Percentiles rank a stretch among this genome's conserved stretches.
These are phyloP conservation scores for Sesamia nonagrioides DNA, from an alignment of 1,140 invertebrate genomes.

Conservation along the genomic window DNA sequence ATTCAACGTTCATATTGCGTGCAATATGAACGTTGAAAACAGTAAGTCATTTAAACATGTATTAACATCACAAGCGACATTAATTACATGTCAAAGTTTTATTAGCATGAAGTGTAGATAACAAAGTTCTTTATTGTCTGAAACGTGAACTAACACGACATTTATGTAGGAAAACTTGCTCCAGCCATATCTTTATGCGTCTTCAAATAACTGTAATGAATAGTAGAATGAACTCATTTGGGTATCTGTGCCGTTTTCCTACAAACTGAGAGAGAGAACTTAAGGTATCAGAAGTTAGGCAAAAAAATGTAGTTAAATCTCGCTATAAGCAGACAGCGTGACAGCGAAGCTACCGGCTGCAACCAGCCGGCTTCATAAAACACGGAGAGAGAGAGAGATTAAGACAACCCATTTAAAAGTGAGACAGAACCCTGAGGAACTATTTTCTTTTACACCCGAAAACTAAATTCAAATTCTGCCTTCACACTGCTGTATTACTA, in stretches of 20 bases:
- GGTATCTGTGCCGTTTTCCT: neutral
- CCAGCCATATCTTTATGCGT: neutral
- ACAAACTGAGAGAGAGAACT: no score
- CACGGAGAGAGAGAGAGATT: no score
- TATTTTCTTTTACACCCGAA: conserved; percentile 5
- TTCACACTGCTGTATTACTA: neutral
- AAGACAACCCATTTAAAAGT: conserved; percentile 18
- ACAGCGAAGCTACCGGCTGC: no score
- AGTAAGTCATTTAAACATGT: neutral
- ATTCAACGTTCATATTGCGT: no score
- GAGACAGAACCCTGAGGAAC: neutral
- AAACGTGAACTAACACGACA: neutral
- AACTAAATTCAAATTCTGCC: neutral
- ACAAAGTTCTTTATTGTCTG: neutral
- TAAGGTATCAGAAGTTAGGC: no score
- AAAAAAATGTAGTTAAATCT: no score
- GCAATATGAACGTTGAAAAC: conserved; percentile 3
- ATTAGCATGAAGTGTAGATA: neutral
- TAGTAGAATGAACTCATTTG: neutral
- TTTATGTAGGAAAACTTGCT: neutral
- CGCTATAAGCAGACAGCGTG: no score
- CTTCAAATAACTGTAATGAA: neutral
- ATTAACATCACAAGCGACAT: neutral
- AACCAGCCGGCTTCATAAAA: no score
- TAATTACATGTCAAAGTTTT: neutral